phyloP scores from a whole-genome alignment of 2,113 vertebrate species.

The Gyps fulvus region DNA sequence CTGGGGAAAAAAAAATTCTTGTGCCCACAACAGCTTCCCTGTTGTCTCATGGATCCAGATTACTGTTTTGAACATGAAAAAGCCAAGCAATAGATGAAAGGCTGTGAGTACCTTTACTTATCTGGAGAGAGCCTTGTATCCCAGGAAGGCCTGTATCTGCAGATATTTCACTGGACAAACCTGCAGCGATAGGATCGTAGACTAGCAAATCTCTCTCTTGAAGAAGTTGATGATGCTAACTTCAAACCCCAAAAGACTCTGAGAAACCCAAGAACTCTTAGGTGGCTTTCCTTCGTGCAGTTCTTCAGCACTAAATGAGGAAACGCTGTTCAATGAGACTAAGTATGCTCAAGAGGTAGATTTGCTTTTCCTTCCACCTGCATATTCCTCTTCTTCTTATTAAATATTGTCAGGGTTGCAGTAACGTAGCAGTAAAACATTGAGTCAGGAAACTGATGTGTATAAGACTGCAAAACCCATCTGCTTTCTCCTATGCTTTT shows the following conservation, averaged over 20 bases:
- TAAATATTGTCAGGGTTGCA: neutral
- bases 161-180: neutral
- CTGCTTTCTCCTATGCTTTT: neutral
- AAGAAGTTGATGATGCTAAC: neutral
- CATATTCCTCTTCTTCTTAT: neutral
- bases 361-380: neutral
- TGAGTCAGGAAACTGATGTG: neutral
- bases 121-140: neutral
- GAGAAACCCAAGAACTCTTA: neutral
- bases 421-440: neutral
- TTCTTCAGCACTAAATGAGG: neutral
- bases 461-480: neutral
- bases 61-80: neutral
- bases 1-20: neutral
- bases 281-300: too few species aligned
- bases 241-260: neutral
- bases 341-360: neutral
- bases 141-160: neutral
- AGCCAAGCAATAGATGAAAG: neutral
- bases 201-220: neutral
- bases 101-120: neutral
- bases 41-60: neutral
- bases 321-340: neutral
- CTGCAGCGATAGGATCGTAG: neutral
- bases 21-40: neutral